Evolutionary conservation across 2,797 vertebrate species (phyloP).

Genomic region (Protonibea diacanthus): DNA sequence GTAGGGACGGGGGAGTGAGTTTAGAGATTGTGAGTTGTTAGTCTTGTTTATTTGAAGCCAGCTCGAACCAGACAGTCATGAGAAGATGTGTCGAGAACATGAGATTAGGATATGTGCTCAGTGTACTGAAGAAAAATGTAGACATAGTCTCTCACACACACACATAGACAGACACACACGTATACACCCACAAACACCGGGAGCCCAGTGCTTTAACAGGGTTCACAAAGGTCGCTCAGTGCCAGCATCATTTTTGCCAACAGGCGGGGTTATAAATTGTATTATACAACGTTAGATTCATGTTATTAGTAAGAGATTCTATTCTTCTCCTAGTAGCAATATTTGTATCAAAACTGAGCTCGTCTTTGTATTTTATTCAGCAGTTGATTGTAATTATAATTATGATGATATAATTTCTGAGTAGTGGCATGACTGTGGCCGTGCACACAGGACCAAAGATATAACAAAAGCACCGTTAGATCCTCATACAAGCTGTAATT

Average conservation of each 20-base stretch:
- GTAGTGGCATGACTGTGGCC: slow-evolving; percentile 59
- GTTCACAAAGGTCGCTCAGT: slow-evolving; percentile 2
- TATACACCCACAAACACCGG: neutral
- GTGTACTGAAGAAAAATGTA: slow-evolving; percentile 27
- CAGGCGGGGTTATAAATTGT: slow-evolving; percentile 37
- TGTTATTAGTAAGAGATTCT: slow-evolving; percentile 44
- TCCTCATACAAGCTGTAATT: slow-evolving; percentile 59
- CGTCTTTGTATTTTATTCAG: slow-evolving; percentile 61
- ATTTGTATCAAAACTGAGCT: slow-evolving; percentile 55
- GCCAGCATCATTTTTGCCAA: slow-evolving; percentile 27
- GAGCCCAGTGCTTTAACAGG: slow-evolving; percentile 43
- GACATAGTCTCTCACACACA: neutral
- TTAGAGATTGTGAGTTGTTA: slow-evolving; percentile 33
- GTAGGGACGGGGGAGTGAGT: slow-evolving; percentile 7
- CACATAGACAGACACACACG: slow-evolving; percentile 20
- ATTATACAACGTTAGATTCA: slow-evolving; percentile 48
- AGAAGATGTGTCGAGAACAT: slow-evolving; percentile 26
- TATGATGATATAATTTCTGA: slow-evolving; percentile 49
- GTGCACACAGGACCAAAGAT: slow-evolving; percentile 81
- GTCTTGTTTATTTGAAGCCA: slow-evolving; percentile 46
- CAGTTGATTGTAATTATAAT: slow-evolving; percentile 69
- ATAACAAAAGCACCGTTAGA: slow-evolving; percentile 50
- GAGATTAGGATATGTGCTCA: slow-evolving; percentile 45
- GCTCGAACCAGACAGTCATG: slow-evolving; percentile 26
- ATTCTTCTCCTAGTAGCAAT: slow-evolving; percentile 50